Conservation (phyloP, 2,888 invertebrate species). For the Drosophila recens region DNA sequence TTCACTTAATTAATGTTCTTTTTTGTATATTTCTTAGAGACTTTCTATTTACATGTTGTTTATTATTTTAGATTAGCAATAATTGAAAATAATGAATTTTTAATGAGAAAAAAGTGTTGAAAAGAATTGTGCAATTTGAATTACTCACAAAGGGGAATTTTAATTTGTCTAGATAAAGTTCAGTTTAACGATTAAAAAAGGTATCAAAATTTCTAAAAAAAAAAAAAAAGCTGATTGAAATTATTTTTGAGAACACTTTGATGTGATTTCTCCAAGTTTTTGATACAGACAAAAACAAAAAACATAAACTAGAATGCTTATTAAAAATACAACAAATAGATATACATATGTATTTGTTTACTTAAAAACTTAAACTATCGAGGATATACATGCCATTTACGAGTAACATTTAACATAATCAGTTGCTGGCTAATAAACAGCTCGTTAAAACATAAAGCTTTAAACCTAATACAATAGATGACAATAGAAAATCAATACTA, state of each 20-base stretch:
- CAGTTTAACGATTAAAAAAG: neutral
- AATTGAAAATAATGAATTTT: slow-evolving; percentile 6
- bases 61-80: slow-evolving; percentile 29
- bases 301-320: slow-evolving; percentile 71
- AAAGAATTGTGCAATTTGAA: neutral
- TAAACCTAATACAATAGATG: slow-evolving; percentile 75
- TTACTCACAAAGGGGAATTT: neutral
- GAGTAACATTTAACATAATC: slow-evolving; percentile 78
- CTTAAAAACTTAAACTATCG: slow-evolving; percentile 29
- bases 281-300: slow-evolving; percentile 67
- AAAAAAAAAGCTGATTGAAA: neutral
- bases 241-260: neutral
- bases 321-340: slow-evolving; percentile 54
- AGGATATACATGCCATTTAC: slow-evolving; percentile 48
- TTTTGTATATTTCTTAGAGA: slow-evolving; percentile 59
- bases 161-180: slow-evolving; percentile 13
- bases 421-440: slow-evolving; percentile 70
- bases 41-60: slow-evolving; percentile 66
- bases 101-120: neutral
- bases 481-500: slow-evolving; percentile 63
- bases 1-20: slow-evolving; percentile 56
- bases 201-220: neutral
- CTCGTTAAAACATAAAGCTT: slow-evolving; percentile 69
- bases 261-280: neutral
- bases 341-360: slow-evolving; percentile 37